Percentiles rank a stretch among this genome's conserved stretches.
Evolutionary conservation across 2,888 invertebrate genomes (phyloP).

Genomic region (Ochropleura plecta): DNA sequence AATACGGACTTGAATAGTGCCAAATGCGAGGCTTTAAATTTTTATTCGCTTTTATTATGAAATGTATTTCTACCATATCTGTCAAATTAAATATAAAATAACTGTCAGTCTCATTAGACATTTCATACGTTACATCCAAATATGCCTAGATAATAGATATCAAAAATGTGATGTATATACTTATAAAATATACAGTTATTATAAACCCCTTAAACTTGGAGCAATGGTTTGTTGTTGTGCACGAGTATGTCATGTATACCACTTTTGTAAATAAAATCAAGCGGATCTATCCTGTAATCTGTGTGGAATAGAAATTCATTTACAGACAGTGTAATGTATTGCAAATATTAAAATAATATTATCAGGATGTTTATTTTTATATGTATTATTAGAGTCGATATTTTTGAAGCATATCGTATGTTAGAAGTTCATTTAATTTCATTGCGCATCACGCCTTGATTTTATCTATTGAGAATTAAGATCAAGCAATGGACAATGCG

Average conservation of each 20-base stretch:
- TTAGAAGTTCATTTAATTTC: conserved; percentile 18
- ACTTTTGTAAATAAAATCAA: conserved; percentile 46
- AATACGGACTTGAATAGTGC: conserved; percentile 64
- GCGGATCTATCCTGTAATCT: conserved; percentile 28
- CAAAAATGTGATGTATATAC: conserved; percentile 32
- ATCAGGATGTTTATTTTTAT: conserved; percentile 29
- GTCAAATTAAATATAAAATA: conserved; percentile 48
- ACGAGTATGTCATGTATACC: conserved; percentile 35
- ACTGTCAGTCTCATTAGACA: conserved; percentile 54
- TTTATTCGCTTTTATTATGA: conserved; percentile 61
- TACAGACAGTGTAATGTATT: conserved; percentile 65
- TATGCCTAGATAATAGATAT: conserved; percentile 26
- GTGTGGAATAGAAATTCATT: conserved; percentile 22
- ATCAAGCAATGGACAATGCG: no score
- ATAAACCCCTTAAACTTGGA: conserved; percentile 37
- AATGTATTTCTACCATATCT: conserved; percentile 57
- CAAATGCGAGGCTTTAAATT: conserved; percentile 68
- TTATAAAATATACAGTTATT: conserved; percentile 42
- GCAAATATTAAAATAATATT: conserved; percentile 40
- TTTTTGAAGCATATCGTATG: conserved; percentile 33
- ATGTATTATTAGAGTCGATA: conserved; percentile 18
- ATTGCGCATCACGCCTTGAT: background rate
- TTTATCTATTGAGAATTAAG: background rate
- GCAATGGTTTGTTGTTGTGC: conserved; percentile 50
- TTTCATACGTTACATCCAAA: conserved; percentile 36